A percentile compares a stretch with the other conserved stretches of the same genome.
Evolutionary conservation across 2,797 vertebrate genomes (phyloP).

Genomic region (Rhincodon typus): DNA sequence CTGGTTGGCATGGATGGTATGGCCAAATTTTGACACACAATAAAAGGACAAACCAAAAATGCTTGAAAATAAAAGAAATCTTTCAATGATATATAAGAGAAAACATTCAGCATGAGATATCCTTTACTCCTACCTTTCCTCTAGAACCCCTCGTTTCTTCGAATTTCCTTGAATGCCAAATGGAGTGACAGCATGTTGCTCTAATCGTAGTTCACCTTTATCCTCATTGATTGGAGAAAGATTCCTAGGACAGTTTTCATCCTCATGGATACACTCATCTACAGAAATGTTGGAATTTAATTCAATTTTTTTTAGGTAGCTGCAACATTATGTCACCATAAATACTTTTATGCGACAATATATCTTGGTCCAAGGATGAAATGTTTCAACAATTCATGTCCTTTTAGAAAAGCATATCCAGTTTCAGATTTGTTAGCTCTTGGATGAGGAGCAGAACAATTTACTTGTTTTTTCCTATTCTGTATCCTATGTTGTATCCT

Average conservation of each 20-base stretch:
- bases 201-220: constrained; percentile 36
- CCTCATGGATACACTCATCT: constrained; percentile 41
- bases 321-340: neutral
- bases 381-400: neutral
- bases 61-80: neutral
- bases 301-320: neutral
- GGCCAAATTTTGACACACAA: neutral
- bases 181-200: constrained; percentile 37
- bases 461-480: too few relatives aligned
- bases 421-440: neutral
- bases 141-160: constrained; percentile 37
- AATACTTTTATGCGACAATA: neutral
- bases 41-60: neutral
- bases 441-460: neutral
- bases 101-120: neutral
- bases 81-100: neutral
- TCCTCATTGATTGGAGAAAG: constrained; percentile 49
- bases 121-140: constrained; percentile 51
- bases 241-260: constrained; percentile 40
- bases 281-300: constrained; percentile 32
- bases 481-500: too few relatives aligned
- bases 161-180: constrained; percentile 43
- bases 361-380: neutral
- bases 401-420: neutral
- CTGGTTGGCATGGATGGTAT: too few relatives aligned